A percentile compares a stretch with the other conserved stretches of the same genome.
Evolutionary conservation across 2,888 invertebrate species (phyloP).

Genomic region (Andrena flavipes): DNA sequence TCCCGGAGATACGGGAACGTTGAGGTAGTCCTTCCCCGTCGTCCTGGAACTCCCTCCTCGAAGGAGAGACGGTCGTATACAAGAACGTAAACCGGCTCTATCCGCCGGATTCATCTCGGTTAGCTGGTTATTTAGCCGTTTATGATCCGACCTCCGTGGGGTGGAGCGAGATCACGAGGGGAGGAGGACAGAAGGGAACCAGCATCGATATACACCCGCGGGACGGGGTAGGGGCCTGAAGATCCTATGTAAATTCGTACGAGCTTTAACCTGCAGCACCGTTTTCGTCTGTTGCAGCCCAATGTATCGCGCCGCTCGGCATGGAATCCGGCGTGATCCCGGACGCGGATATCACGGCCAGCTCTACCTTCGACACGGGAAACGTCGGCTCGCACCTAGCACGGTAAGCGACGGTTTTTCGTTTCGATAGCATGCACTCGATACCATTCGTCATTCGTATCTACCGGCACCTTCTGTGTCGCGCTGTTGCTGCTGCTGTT

Average conservation of each 20-base stretch:
- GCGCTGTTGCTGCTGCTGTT: not conserved
- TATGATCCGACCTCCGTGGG: conserved; percentile 73
- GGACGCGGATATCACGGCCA: conserved; percentile 88
- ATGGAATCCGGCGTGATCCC: conserved; percentile 88
- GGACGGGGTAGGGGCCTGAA: too few relatives aligned
- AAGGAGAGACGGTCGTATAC: conserved; percentile 62
- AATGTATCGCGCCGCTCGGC: conserved; percentile 87
- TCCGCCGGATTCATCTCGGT: conserved; percentile 78
- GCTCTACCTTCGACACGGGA: conserved; percentile 88
- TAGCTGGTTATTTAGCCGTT: conserved; percentile 80
- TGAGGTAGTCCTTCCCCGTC: conserved; percentile 57
- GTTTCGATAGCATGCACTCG: conserved; percentile 47
- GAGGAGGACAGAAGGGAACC: not conserved
- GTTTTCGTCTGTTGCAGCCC: conserved; percentile 84
- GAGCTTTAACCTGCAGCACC: conserved; percentile 31
- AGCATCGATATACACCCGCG: conserved; percentile 15
- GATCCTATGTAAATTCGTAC: conserved; percentile 48
- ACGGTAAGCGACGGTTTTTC: conserved; percentile 85
- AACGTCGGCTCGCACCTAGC: conserved; percentile 89
- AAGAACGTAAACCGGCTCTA: conserved; percentile 72
- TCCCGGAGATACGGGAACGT: conserved; percentile 72
- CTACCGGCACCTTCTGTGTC: conserved; percentile 65
- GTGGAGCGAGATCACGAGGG: not conserved
- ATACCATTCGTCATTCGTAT: conserved; percentile 68
- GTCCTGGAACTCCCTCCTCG: conserved; percentile 45